A percentile compares a stretch with the other conserved stretches of the same genome.
These are phyloP conservation scores for Neoseiulus cucumeris DNA, from an alignment of 1,140 invertebrate species.

Conservation along the genomic window DNA sequence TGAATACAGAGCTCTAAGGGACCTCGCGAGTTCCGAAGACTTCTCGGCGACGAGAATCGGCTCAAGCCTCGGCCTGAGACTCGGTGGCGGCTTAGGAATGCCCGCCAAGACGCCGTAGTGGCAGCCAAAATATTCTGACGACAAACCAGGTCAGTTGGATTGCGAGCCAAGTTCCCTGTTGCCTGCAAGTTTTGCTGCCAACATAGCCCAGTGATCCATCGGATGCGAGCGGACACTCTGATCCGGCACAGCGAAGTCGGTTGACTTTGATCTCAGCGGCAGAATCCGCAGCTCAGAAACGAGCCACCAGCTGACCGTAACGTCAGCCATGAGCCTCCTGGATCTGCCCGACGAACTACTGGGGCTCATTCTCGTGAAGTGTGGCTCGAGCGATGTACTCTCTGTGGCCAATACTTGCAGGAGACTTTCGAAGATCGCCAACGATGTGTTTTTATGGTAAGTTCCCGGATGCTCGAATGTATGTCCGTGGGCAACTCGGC, in stretches of 20 bases:
- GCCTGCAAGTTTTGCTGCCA: neutral
- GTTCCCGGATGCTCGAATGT: neutral
- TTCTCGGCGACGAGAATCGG: too few relatives aligned
- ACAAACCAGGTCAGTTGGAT: neutral
- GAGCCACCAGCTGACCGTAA: neutral
- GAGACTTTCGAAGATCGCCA: neutral
- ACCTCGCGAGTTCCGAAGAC: too few relatives aligned
- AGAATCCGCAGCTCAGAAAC: neutral
- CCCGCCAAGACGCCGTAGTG: neutral
- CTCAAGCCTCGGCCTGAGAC: too few relatives aligned
- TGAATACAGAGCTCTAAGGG: too few relatives aligned
- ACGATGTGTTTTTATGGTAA: neutral
- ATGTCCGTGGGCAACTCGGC: too few relatives aligned
- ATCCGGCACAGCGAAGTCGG: neutral
- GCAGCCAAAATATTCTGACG: slow-evolving; percentile 1
- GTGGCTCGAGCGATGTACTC: neutral
- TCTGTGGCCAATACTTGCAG: neutral
- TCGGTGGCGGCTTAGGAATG: neutral
- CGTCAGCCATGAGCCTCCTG: neutral
- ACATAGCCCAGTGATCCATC: neutral
- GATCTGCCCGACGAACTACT: slow-evolving; percentile 1
- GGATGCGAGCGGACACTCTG: neutral
- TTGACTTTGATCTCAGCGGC: neutral
- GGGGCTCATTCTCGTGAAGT: neutral
- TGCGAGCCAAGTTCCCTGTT: neutral